Base-by-base conservation (phyloP, 2,113 vertebrate species). In the Atlantisia rogersi region DNA sequence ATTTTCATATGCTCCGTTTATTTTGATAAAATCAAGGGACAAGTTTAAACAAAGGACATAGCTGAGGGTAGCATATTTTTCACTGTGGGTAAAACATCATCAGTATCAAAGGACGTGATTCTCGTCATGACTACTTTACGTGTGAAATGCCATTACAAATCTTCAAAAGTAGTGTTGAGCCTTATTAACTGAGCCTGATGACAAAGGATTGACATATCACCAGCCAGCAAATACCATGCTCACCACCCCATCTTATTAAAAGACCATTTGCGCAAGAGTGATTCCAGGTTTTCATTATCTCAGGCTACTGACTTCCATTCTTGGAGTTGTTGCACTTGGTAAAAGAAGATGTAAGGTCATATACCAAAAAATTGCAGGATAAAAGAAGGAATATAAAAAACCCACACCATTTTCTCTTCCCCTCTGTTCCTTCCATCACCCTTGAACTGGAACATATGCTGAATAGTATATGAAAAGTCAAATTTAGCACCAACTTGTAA, bases 21-120 rank as follows among this genome's bases (percentile, higher is more conserved):
- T 86, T 90, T 59, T 3, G 5, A 93, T 55, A 58, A 91, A 70
- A 20, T 82, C 59, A 94, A 89, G 19, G 39, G 42, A 75, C 5
- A 75, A 88, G 16, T 92, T 94, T 83, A 77, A 93, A 70, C n/a
- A 85, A 63, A 94, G 48, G 25, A 26, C 32, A 70, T 15, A 74
- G 39, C 16, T 35, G 80, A 90, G 53, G 14, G 11, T 37, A 44
- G 26, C 37, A 39, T 63, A 39, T 32, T 65, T 53, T 68, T 74
- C 60, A 39, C 25, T 52, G 5, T 39, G 26, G 48, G 4, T 86
- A 67, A 65, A 17, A 21, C 8, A 11, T 50, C 11, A 22, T 69
- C 14, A 65, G 2, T 67, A 21, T 22, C 9, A 10, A 89, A 77
- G 52, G 35, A 42, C 25, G 19, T 31, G 64, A 35, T 69, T 26